Base-by-base conservation (phyloP, 2,888 invertebrate species). In the Baronia brevicornis region DNA sequence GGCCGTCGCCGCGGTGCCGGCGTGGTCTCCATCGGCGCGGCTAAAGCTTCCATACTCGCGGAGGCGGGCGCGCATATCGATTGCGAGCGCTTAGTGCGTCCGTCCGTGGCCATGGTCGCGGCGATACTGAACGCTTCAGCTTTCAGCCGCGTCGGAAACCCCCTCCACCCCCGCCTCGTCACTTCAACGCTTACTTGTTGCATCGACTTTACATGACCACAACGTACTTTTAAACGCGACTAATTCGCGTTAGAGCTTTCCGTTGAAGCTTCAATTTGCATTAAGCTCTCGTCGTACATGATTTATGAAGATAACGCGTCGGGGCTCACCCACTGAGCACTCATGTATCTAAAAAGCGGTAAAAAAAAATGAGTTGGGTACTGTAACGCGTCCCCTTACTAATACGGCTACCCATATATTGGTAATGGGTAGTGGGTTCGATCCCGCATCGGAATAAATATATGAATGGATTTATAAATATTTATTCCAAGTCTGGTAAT, bases 31-130 rank as follows among this genome's bases (percentile, higher is more conserved):
- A 80, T 79, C 22, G 86, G 84, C 22, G 84, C 75, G 36, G 84
- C 85, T 31, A 88, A 72, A 21, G 86, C 86, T 60, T 91, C 91
- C 89, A 91, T 89, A 64, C 89, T 90, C 63, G 84, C 80, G 58
- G 89, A 87, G 53, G 89, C 88, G 48, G 88, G 89, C 56, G 90
- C 88, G 74, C 91, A 91, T 68, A 91, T 91, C 58, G 91, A 91
- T 57, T 91, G 90, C 60, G 91, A 91, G 54, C 91, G 89, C 55
- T 90, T 90, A 60, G 88, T 86, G 48, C 87, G 87, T 71, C 87
- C 86, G 67, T 87, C 87, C 73, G 88, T 87, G 48, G 88, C 86
- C 88, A 88, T 88, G 62, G 62, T 85, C 80, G 84, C 78, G 77
- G 62, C 73, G 75, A 51, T 74, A 84, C 82, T 80, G 74, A 79